phyloP scores from a whole-genome alignment of 2,888 invertebrate genomes.

The Synergus gifuensis region DNA sequence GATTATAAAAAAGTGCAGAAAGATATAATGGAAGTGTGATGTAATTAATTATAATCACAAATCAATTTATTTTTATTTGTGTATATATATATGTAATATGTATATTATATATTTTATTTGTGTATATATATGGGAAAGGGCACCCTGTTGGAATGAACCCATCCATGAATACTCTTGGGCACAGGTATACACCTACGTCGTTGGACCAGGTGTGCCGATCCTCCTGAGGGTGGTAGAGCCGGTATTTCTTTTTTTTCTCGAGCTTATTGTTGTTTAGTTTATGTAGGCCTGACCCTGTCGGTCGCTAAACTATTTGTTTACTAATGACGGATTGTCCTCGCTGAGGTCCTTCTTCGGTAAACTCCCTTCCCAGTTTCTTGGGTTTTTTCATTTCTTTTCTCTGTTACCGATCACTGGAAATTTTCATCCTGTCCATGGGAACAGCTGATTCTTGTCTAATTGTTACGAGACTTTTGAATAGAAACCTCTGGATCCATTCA shows the following conservation, averaged over 20 bases:
- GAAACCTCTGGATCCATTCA: background rate
- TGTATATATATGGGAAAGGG: background rate
- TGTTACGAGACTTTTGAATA: constrained; percentile 20
- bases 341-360: constrained; percentile 49
- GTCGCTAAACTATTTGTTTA: constrained; percentile 73
- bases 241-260: constrained; percentile 63
- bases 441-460: constrained; percentile 40
- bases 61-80: background rate
- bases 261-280: constrained; percentile 71
- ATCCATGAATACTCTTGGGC: constrained; percentile 8
- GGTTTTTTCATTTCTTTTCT: constrained; percentile 39
- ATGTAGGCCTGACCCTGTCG: constrained; percentile 65
- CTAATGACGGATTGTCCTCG: constrained; percentile 73
- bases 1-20: background rate
- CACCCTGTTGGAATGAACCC: constrained; percentile 8
- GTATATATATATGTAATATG: background rate
- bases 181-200: constrained; percentile 57
- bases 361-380: constrained; percentile 41
- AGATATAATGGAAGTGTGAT: too few relatives aligned
- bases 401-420: constrained; percentile 44
- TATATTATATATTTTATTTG: background rate
- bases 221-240: constrained; percentile 60
- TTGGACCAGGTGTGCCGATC: constrained; percentile 63
- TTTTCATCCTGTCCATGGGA: constrained; percentile 23
- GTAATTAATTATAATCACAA: background rate